Percentiles rank a stretch among this genome's conserved stretches.
Evolutionary conservation across 2,113 vertebrate genomes (phyloP).

Genomic region (Motacilla tschutschensis): DNA sequence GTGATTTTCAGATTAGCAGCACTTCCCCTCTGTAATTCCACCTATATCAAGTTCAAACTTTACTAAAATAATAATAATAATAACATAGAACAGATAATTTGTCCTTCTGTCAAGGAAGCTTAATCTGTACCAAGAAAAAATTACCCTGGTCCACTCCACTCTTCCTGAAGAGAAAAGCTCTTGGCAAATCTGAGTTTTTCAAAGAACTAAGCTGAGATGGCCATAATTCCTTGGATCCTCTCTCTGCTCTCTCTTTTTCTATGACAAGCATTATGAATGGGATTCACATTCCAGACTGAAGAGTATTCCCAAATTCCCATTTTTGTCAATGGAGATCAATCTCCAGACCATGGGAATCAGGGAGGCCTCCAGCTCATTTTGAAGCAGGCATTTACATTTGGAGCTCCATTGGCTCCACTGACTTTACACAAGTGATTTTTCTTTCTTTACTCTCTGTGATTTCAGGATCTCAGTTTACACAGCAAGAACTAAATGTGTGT

Average conservation of each 20-base stretch:
- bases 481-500: not conserved
- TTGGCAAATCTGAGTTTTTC: not conserved
- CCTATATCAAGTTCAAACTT: not conserved
- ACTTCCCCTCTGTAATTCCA: not conserved
- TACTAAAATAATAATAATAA: not conserved
- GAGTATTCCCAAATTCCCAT: not conserved
- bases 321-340: not conserved
- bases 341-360: not conserved
- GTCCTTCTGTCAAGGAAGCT: not conserved
- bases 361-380: not conserved
- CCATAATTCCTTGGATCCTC: not conserved
- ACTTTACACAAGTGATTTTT: not conserved
- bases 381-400: not conserved
- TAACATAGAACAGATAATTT: not conserved
- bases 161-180: not conserved
- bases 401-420: rapidly evolving
- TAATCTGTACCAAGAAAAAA: not conserved
- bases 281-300: not conserved
- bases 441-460: not conserved
- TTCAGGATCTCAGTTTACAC: not conserved
- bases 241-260: not conserved
- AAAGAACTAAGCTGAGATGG: not conserved
- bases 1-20: not conserved
- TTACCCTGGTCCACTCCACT: not conserved
- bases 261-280: not conserved